These are phyloP conservation scores for Atherinosoma microstoma DNA, from an alignment of 2,797 vertebrate genomes.

Conservation along the genomic window DNA sequence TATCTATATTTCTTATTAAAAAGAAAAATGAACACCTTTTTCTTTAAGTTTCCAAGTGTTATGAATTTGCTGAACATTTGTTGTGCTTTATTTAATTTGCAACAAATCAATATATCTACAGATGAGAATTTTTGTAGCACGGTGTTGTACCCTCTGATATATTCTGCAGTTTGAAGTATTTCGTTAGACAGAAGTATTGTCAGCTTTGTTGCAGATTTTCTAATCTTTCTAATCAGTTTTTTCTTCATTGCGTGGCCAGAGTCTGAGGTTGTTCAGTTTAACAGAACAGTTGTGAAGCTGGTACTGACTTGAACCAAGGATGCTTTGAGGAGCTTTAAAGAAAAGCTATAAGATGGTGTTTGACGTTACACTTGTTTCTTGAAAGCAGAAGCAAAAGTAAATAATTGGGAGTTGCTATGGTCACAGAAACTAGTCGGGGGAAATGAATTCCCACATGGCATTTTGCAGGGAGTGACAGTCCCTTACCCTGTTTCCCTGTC, in stretches of 20 bases:
- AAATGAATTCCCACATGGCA: slow-evolving; percentile 70
- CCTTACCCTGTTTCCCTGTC: slow-evolving; percentile 63
- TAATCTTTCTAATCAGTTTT: too few relatives aligned
- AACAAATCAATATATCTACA: neutral
- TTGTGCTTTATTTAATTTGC: neutral
- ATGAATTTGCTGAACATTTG: neutral
- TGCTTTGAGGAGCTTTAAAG: neutral
- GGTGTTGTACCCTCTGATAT: neutral
- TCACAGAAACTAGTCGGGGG: slow-evolving; percentile 63
- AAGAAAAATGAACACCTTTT: too few relatives aligned
- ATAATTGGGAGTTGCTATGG: slow-evolving; percentile 82
- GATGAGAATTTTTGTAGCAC: neutral
- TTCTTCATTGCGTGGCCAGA: too few relatives aligned
- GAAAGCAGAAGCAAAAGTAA: slow-evolving; percentile 74
- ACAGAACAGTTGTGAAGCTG: too few relatives aligned
- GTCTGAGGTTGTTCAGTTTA: too few relatives aligned
- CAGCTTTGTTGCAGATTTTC: too few relatives aligned
- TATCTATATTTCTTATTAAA: too few relatives aligned
- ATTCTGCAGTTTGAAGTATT: neutral
- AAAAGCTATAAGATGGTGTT: neutral
- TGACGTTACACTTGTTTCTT: neutral
- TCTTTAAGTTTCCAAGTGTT: too few relatives aligned
- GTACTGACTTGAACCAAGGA: neutral
- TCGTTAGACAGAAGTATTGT: neutral
- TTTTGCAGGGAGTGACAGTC: slow-evolving; percentile 57